Evolutionary conservation across 64 coral and sea anemone species (phyloP), one percentile per base, ranked within the genome.

Genomic region (Pachyseris speciosa): DNA sequence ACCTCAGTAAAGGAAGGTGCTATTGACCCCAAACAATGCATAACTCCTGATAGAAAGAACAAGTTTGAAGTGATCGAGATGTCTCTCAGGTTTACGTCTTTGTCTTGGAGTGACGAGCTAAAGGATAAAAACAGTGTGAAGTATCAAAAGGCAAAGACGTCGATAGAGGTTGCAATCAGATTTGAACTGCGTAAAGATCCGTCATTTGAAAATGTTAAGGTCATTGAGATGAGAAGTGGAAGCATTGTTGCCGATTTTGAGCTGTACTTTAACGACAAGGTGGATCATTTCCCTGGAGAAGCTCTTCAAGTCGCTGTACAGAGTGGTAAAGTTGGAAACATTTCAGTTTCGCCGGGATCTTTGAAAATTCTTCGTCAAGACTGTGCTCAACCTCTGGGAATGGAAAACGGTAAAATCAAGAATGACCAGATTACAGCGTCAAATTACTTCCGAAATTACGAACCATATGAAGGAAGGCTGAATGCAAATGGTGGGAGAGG

Each of bases 171-270:
- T 37, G 53, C 77, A 81, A 81, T 81, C 51, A 37, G 7, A 26
- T 81, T 63, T 63, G 77, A 81, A 19, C 55, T 81, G 3, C 51
- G 53, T 34, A 25, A 63, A 27, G 77, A 81, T 61, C 77, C 34
- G 26, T 81, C 77, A 27, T 81, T 81, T 38, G 32, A 81, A 60
- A 9, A 7, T 61, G 77, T 81, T 5, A 24, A 5, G 9, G 77
- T 81, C 9, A 81, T 10, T 24, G 55, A 9, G 20, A 17, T 81
- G 55, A 57, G 9, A 40, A 61, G 42, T 3, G 77, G 77, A 9
- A 81, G 77, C 55, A n/a, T 81, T 26, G 25, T 81, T 63, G 77
- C 77, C 55, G 77, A 81, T 36, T 81, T 81, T 61, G 77, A 81
- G 5, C 17, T 81, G 31, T 38, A 39, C 31, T 81, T 81, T 22